Base-by-base conservation (phyloP, 2,888 invertebrate species). In the Megastigmus dorsalis region DNA sequence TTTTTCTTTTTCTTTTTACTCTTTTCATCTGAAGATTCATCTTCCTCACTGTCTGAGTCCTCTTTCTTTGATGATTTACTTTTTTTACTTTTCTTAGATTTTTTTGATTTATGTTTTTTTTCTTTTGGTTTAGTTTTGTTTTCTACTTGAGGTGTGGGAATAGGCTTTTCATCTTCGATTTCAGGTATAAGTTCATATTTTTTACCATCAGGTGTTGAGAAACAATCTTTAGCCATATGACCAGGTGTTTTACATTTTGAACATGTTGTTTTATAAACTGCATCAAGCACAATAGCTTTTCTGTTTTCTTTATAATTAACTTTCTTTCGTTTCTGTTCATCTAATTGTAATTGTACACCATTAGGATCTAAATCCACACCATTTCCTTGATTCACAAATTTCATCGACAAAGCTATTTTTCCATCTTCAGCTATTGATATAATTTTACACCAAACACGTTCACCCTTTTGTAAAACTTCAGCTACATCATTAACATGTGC, bases 391-490 rank as follows among this genome's bases (percentile, higher is more conserved):
- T 89, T 85, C 1, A 89, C 89, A 26, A 85, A 79, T 78, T 89
- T 89, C 89, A 89, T 89, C 0, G 89, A 89, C n/a, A 89, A 67
- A 7, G 84, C 86, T 67, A 89, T 84, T 79, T 89, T 89, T 30
- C 88, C 88, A 76, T 88, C 86, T 55, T 86, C 82, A 4, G 69
- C 78, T 1, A 87, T 76, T 0, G 84, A 81, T 75, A 89, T 88
- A 38, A 88, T 82, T 82, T 89, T 89, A 76, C 89, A 89, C 89
- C 88, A 89, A 9, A 89, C 83, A 38, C 83, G 78, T 28, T 89
- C 89, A 3, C 89, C 89, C 70, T 81, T 83, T 66, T 87, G 85
- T 33, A 89, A 80, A 59, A 89, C 80, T 13, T 89, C 88, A 15
- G 82, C 79, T 2, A 84, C 88, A 82, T 89, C 86, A 62, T 88